Percentiles rank a stretch among this genome's conserved stretches.
These are phyloP conservation scores for Cyanistes caeruleus DNA, from an alignment of 2,113 vertebrate genomes.

Conservation along the genomic window DNA sequence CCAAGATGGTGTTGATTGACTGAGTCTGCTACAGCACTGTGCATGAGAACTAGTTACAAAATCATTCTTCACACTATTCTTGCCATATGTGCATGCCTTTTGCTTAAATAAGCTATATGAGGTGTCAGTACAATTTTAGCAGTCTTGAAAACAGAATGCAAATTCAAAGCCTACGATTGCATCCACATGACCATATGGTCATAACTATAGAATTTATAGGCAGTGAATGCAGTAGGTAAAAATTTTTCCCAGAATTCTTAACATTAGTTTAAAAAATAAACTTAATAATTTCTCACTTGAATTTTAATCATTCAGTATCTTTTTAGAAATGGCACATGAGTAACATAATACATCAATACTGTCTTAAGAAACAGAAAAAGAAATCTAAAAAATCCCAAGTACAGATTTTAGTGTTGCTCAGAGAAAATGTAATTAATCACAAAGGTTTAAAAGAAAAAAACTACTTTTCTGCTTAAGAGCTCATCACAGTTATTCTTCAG, in stretches of 20 bases:
- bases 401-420: background rate
- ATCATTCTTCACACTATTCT: background rate
- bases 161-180: background rate
- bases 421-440: background rate
- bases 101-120: conserved; percentile 36
- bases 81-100: conserved; percentile 4
- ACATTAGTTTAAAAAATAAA: background rate
- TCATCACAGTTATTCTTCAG: background rate
- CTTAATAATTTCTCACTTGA: background rate
- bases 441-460: background rate
- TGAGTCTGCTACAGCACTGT: background rate
- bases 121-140: conserved; percentile 23
- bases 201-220: background rate
- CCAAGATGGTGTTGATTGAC: background rate
- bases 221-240: background rate
- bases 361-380: background rate
- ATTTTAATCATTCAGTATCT: background rate
- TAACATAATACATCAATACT: background rate
- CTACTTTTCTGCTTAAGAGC: background rate
- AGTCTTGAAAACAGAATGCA: conserved; percentile 4
- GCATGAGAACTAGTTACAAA: background rate
- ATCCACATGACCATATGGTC: background rate
- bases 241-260: background rate
- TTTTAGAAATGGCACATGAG: background rate
- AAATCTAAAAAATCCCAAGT: background rate